phyloP scores from a whole-genome alignment of 2,113 vertebrate genomes.

The Phylloscopus trochiloides region DNA sequence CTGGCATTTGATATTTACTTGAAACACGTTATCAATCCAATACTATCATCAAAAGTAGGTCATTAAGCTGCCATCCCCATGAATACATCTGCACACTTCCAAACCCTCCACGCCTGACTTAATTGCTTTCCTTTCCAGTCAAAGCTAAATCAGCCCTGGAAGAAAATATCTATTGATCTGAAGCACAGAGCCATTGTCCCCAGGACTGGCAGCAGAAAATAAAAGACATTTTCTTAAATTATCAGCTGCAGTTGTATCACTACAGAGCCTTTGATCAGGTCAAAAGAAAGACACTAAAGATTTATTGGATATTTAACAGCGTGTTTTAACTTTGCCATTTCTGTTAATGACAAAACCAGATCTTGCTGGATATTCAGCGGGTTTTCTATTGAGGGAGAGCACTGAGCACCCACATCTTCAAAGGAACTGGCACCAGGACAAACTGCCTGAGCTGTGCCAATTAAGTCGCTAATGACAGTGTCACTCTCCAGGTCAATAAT shows the following conservation, averaged over 20 bases:
- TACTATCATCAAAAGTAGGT: background rate
- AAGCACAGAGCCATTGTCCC: background rate
- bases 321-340: background rate
- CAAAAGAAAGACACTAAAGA: background rate
- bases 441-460: background rate
- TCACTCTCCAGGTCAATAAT: background rate
- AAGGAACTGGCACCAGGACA: background rate
- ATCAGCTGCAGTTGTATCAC: background rate
- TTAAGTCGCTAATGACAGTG: background rate
- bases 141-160: constrained; percentile 23
- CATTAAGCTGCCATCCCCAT: background rate
- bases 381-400: background rate
- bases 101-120: background rate
- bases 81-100: background rate
- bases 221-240: background rate
- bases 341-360: background rate
- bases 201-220: background rate
- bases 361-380: background rate
- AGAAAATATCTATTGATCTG: constrained; percentile 26
- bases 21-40: background rate
- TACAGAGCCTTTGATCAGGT: background rate
- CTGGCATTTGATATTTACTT: background rate
- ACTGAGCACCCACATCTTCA: background rate
- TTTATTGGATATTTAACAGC: background rate
- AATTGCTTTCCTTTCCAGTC: constrained; percentile 43